Evolutionary conservation across 2,888 invertebrate species (phyloP).

Genomic region (Phlogophora meticulosa): DNA sequence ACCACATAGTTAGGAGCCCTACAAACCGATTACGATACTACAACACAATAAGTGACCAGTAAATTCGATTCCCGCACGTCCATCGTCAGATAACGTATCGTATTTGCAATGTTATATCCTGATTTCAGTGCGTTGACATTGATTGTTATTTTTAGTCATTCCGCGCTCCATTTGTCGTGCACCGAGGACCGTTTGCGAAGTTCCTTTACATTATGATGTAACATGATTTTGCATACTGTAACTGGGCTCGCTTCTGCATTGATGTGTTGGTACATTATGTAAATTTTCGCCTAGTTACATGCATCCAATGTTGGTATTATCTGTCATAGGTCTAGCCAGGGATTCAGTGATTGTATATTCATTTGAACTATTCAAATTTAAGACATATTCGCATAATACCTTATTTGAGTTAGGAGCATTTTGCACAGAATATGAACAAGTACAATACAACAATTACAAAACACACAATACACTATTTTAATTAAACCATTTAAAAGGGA

Average conservation of each 20-base stretch:
- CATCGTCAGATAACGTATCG: conserved; percentile 47
- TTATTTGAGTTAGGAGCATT: no score
- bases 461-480: no score
- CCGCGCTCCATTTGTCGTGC: conserved; percentile 19
- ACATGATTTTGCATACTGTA: conserved; percentile 47
- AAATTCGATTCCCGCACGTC: conserved; percentile 35
- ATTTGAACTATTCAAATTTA: no score
- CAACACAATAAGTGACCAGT: conserved; percentile 14
- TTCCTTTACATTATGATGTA: conserved; percentile 56
- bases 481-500: no score
- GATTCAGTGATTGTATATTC: not conserved
- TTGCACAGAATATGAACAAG: no score
- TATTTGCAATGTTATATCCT: conserved; percentile 44
- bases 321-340: not conserved
- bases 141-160: conserved; percentile 61
- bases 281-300: conserved; percentile 57
- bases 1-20: conserved; percentile 1
- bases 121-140: conserved; percentile 66
- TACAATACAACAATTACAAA: no score
- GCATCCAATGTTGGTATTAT: conserved; percentile 16
- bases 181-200: conserved; percentile 13
- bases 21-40: conserved; percentile 11
- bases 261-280: conserved; percentile 43
- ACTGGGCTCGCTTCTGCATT: conserved; percentile 34
- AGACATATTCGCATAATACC: no score